These are phyloP conservation scores for Scolanthus callimorphus DNA, from an alignment of 92 coral and sea anemone genomes.

Conservation along the genomic window DNA sequence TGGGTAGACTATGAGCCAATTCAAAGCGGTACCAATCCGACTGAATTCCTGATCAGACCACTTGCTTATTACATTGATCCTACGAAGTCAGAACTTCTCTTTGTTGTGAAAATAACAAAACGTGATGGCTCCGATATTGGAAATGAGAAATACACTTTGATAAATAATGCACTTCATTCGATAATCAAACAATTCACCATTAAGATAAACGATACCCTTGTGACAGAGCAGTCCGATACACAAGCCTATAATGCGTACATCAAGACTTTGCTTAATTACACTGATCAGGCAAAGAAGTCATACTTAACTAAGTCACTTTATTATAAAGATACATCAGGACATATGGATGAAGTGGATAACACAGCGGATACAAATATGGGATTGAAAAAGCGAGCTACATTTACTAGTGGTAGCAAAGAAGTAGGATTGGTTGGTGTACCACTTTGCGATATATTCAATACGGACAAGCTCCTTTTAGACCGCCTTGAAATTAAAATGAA, in stretches of 20 bases:
- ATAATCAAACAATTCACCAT: too few relatives aligned
- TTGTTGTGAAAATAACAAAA: constrained; percentile 6
- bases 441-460: too few relatives aligned
- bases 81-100: constrained; percentile 9
- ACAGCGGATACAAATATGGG: constrained; percentile 10
- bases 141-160: constrained; percentile 1
- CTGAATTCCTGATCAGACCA: constrained; percentile 18
- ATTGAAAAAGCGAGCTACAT: background rate
- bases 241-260: constrained; percentile 14
- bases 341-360: constrained; percentile 9
- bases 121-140: background rate
- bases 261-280: constrained; percentile 14
- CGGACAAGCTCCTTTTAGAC: constrained; percentile 11
- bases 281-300: constrained; percentile 19
- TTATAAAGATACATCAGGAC: constrained; percentile 7
- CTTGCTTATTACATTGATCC: constrained; percentile 16
- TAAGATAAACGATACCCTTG: constrained; percentile 11
- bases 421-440: constrained; percentile 26
- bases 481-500: constrained; percentile 14
- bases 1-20: too few relatives aligned
- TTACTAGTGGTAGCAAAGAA: background rate
- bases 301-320: constrained; percentile 4
- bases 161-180: constrained; percentile 8
- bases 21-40: constrained; percentile 18
- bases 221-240: constrained; percentile 37